These are phyloP conservation scores for Silurus lanzhouensis DNA, from an alignment of 2,797 vertebrate genomes.

Conservation along the genomic window DNA sequence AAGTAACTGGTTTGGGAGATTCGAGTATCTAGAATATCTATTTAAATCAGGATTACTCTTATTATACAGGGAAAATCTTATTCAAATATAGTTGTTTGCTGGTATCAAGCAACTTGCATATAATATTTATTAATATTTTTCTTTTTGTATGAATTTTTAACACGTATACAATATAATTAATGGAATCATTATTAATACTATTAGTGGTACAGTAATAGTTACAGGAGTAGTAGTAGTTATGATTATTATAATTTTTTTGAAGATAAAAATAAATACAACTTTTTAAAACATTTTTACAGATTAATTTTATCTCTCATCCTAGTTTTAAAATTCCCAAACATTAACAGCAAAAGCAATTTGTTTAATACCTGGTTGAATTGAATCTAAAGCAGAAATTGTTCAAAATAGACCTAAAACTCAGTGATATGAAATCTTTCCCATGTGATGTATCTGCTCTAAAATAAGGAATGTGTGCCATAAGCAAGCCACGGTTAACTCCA, in stretches of 20 bases:
- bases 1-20: background rate
- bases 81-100: background rate
- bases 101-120: background rate
- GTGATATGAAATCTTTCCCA: conserved; percentile 46
- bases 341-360: too few species aligned
- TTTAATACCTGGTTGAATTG: background rate
- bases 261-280: too few species aligned
- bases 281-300: too few species aligned
- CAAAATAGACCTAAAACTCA: conserved; percentile 36
- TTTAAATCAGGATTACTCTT: background rate
- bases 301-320: background rate
- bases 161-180: background rate
- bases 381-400: background rate
- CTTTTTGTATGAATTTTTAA: background rate
- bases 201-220: too few species aligned
- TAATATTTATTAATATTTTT: too few species aligned
- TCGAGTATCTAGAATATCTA: background rate
- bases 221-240: too few species aligned
- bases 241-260: too few species aligned
- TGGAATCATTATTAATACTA: too few species aligned
- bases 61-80: background rate
- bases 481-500: conserved; percentile 55
- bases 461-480: conserved; percentile 50
- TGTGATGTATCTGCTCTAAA: conserved; percentile 54
- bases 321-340: background rate